Percentiles rank a stretch among this genome's conserved stretches.
phyloP scores from a whole-genome alignment of 2,888 invertebrate species.

The Cordilura impudica region DNA sequence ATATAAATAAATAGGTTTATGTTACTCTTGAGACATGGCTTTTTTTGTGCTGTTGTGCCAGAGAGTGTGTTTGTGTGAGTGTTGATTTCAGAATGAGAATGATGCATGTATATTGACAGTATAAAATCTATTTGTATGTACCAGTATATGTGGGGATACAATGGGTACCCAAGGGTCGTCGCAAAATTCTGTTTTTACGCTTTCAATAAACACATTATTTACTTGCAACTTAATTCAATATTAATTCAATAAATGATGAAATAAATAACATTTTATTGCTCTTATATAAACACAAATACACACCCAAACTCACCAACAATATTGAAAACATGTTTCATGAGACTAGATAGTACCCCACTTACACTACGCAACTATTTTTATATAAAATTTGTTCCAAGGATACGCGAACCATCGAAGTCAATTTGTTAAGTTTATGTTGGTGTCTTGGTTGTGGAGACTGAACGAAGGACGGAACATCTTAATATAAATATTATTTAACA shows the following conservation, averaged over 20 bases:
- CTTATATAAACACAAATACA: conserved; percentile 11
- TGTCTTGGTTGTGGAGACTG: too few relatives aligned
- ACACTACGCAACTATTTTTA: too few relatives aligned
- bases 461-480: too few relatives aligned
- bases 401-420: too few relatives aligned
- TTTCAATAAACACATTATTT: conserved; percentile 53
- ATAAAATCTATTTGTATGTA: not conserved
- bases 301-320: not conserved
- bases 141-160: not conserved
- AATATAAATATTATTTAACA: too few relatives aligned
- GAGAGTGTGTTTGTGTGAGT: not conserved
- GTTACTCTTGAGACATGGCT: conserved; percentile 47
- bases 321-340: not conserved
- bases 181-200: conserved; percentile 11
- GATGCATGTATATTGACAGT: too few relatives aligned
- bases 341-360: not conserved
- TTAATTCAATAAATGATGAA: conserved; percentile 53
- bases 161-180: not conserved
- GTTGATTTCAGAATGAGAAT: too few relatives aligned
- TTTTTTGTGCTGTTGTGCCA: conserved; percentile 7
- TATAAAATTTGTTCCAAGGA: too few relatives aligned
- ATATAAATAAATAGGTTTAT: conserved; percentile 51
- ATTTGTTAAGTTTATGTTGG: not conserved
- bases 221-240: conserved; percentile 59
- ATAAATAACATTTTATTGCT: conserved; percentile 49